Evolutionary conservation across 2,888 invertebrate species (phyloP).

Genomic region (Ecdyonurus torrentis): DNA sequence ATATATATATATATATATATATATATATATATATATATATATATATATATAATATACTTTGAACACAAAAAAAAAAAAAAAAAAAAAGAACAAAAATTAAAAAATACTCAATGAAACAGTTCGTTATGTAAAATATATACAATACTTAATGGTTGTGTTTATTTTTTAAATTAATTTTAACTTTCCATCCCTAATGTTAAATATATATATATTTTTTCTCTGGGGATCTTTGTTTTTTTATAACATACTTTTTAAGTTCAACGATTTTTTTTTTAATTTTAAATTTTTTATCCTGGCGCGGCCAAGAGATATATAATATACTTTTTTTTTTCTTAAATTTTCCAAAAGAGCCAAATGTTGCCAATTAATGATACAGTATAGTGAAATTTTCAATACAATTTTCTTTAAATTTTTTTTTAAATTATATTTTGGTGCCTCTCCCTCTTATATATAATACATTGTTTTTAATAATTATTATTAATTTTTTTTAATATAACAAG

Average conservation of each 20-base stretch:
- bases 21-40: too few species aligned
- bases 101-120: conserved; percentile 14
- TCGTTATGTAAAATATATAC: conserved; percentile 17
- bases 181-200: conserved; percentile 14
- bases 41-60: too few species aligned
- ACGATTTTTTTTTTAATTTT: background rate
- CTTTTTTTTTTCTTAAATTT: background rate
- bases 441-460: background rate
- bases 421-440: background rate
- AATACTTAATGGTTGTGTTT: conserved; percentile 10
- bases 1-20: too few species aligned
- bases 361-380: background rate
- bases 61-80: too few species aligned
- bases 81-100: conserved; percentile 14
- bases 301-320: background rate
- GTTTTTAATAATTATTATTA: too few species aligned
- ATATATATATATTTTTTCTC: conserved; percentile 5
- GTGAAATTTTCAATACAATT: background rate
- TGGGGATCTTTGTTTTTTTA: background rate
- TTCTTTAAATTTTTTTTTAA: background rate
- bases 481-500: too few species aligned
- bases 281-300: conserved; percentile 5
- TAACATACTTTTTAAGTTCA: background rate
- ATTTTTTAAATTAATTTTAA: conserved; percentile 14
- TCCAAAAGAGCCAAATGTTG: background rate